Conservation (phyloP, 2,888 invertebrate species). For the Tricholauxania praeusta region DNA sequence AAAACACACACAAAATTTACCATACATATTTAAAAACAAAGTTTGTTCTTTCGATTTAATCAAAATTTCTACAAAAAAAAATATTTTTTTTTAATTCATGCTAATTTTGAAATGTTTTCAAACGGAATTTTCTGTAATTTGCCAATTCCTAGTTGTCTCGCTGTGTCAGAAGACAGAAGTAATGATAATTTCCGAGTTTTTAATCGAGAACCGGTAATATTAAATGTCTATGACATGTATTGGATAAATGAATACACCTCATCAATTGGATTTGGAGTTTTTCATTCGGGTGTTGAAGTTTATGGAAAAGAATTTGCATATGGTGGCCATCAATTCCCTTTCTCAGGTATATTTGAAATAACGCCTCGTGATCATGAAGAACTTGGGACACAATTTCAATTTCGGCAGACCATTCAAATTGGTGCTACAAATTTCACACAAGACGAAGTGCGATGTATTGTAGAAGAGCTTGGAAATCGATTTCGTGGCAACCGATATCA, state of each 20-base stretch:
- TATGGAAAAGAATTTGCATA: slow-evolving; percentile 80
- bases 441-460: slow-evolving; percentile 88
- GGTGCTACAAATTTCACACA: slow-evolving; percentile 95
- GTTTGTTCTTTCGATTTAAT: no score
- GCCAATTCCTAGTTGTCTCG: not conserved
- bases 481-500: slow-evolving; percentile 96
- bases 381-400: slow-evolving; percentile 93
- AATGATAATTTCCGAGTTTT: not conserved
- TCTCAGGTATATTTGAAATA: slow-evolving; percentile 96
- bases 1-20: no score
- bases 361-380: slow-evolving; percentile 91
- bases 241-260: slow-evolving; percentile 95
- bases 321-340: slow-evolving; percentile 91
- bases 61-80: no score
- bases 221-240: slow-evolving; percentile 98
- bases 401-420: slow-evolving; percentile 90
- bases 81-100: no score
- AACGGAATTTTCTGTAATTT: slow-evolving; percentile 5
- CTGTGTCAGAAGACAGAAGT: not conserved
- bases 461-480: slow-evolving; percentile 89
- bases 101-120: not conserved
- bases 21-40: no score
- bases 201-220: slow-evolving; percentile 79
- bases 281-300: slow-evolving; percentile 94
- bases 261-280: slow-evolving; percentile 93